Evolutionary conservation across 2,888 invertebrate genomes (phyloP).

Genomic region (Pheosia tremula): DNA sequence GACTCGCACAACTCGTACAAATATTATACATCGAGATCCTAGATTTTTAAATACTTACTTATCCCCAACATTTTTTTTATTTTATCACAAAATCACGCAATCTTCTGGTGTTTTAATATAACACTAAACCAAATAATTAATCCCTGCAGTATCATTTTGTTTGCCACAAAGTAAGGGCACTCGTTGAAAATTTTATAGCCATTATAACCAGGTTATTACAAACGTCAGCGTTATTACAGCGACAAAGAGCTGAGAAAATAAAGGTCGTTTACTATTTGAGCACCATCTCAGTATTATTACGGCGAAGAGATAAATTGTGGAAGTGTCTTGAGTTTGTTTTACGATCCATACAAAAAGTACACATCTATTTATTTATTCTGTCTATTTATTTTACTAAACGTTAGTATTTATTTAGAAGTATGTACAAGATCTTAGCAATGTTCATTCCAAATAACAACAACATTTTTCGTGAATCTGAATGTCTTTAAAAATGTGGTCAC

Average conservation of each 20-base stretch:
- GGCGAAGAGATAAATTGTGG: not conserved
- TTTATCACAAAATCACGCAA: no score
- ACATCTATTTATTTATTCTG: no score
- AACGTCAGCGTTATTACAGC: slow-evolving; percentile 14
- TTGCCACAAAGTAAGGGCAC: slow-evolving; percentile 42
- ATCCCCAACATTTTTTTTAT: no score
- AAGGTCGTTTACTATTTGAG: slow-evolving; percentile 6
- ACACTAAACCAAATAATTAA: not conserved
- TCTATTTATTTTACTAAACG: not conserved
- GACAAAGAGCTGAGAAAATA: slow-evolving; percentile 10
- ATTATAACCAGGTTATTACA: slow-evolving; percentile 49
- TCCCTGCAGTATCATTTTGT: slow-evolving; percentile 16
- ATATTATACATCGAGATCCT: no score
- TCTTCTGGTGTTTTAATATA: not conserved
- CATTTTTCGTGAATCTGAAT: no score
- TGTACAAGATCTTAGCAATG: no score
- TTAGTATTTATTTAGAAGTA: no score
- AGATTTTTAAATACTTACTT: no score
- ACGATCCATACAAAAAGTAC: not conserved
- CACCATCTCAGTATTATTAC: slow-evolving; percentile 5
- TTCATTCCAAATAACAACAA: no score
- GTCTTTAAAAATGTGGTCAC: not conserved
- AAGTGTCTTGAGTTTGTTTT: not conserved
- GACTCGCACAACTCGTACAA: no score
- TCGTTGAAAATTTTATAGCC: slow-evolving; percentile 46